Conservation (phyloP, 2,888 invertebrate species). For the Agriotes lineatus region DNA sequence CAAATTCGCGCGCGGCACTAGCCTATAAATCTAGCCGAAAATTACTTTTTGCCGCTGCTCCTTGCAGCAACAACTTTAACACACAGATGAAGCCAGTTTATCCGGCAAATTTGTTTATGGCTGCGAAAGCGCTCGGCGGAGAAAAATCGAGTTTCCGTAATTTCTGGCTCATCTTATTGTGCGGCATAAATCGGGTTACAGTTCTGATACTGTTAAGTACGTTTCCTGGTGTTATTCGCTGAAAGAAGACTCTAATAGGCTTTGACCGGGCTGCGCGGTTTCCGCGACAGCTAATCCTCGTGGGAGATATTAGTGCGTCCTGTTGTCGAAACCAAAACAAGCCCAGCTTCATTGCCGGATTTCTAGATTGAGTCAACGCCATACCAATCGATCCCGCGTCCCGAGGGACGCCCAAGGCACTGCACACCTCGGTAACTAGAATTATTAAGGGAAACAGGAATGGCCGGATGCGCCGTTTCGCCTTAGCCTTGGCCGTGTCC, state of each 20-base stretch:
- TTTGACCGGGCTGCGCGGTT: constrained; percentile 49
- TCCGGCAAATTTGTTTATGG: constrained; percentile 30
- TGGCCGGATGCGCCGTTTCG: background rate
- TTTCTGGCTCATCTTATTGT: constrained; percentile 35
- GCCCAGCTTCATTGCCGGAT: constrained; percentile 51
- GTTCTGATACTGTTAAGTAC: constrained; percentile 39
- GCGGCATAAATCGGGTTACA: constrained; percentile 38
- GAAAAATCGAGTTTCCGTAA: constrained; percentile 30
- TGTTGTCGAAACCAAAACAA: constrained; percentile 56
- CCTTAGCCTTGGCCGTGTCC: background rate
- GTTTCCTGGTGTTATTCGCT: constrained; percentile 42
- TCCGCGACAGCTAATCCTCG: constrained; percentile 53
- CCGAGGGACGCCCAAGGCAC: constrained; percentile 30
- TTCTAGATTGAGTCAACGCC: constrained; percentile 50
- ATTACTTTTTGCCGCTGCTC: background rate
- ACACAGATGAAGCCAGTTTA: constrained; percentile 28
- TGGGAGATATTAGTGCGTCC: constrained; percentile 57
- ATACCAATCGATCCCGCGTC: constrained; percentile 47
- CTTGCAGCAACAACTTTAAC: constrained; percentile 9
- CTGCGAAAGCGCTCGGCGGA: constrained; percentile 18
- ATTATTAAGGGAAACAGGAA: constrained; percentile 11
- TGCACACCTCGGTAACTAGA: constrained; percentile 17
- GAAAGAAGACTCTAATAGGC: constrained; percentile 53
- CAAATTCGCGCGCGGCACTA: no score
- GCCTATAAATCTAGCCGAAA: no score